Base-by-base conservation (phyloP, 37 sponge, comb jelly and placozoan species). In the Tethya wilhelma region DNA sequence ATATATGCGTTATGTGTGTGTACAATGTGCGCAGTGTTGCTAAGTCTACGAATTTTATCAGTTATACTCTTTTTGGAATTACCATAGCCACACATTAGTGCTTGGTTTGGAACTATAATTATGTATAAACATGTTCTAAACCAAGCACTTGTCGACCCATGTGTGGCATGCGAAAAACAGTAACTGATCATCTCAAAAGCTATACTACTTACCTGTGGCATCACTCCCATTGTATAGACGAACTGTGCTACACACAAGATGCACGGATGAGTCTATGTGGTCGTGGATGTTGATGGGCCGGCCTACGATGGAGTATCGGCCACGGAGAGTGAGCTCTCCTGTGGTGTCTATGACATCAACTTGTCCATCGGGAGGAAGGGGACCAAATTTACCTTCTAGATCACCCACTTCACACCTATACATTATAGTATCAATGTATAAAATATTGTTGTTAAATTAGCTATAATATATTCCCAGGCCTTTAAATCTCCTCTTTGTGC, bases 401-500 rank as follows among this genome's bases (percentile, higher is more conserved):
- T 89, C 89, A 39, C 89, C 89, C 40, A 65, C 73, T 33, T 83
- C 89, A 89, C 89, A 89, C 29, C 82, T 81, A 42, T 4, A 23
- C 2, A 38, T 8, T n/a, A n/a, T n/a, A n/a, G n/a, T n/a, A n/a
- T n/a, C n/a, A n/a, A n/a, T n/a, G n/a, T n/a, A n/a, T n/a, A n/a
- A n/a, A n/a, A n/a, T n/a, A n/a, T n/a, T n/a, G n/a, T n/a, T n/a
- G n/a, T n/a, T n/a, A n/a, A n/a, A n/a, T n/a, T n/a, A n/a, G n/a
- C n/a, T n/a, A n/a, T n/a, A n/a, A n/a, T n/a, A n/a, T n/a, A n/a
- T n/a, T n/a, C n/a, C n/a, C n/a, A n/a, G n/a, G n/a, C n/a, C n/a
- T n/a, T n/a, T n/a, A n/a, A n/a, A n/a, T n/a, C n/a, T n/a, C n/a
- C n/a, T n/a, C n/a, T n/a, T n/a, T n/a, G n/a, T n/a, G n/a, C n/a